Evolutionary conservation across 2,113 vertebrate genomes (phyloP).

Genomic region (Paracyprichromis sp.): DNA sequence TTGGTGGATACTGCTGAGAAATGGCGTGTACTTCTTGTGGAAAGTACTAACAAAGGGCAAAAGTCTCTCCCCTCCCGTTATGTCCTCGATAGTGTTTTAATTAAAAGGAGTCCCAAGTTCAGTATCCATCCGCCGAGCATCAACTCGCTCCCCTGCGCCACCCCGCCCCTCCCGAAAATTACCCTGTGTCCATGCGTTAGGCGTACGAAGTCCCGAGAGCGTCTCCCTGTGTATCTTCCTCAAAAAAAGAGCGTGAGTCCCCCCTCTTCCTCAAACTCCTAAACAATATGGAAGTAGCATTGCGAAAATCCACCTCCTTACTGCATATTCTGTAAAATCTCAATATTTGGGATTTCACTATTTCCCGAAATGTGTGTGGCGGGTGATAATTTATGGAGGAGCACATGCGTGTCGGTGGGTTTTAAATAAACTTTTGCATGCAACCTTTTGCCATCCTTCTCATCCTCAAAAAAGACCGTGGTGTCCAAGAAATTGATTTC

Average conservation of each 20-base stretch:
- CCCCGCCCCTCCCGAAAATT: rapidly evolving
- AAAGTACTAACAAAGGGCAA: background rate
- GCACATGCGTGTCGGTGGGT: background rate
- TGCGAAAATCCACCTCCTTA: background rate
- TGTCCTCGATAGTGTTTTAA: background rate
- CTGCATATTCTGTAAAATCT: background rate
- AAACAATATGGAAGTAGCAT: background rate
- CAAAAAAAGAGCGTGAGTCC: background rate
- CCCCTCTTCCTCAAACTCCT: background rate
- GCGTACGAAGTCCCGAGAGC: rapidly evolving
- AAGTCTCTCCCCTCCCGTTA: background rate
- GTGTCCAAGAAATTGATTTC: background rate
- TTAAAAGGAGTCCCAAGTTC: background rate
- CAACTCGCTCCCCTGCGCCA: background rate
- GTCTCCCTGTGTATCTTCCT: background rate
- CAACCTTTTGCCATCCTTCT: background rate
- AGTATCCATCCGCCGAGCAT: background rate
- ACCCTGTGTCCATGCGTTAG: background rate
- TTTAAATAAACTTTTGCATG: background rate
- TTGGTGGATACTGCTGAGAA: background rate
- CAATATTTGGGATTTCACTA: background rate
- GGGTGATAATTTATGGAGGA: background rate
- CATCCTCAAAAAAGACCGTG: background rate
- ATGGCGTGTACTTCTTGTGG: background rate
- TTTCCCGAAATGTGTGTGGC: background rate